Conservation (phyloP, 2,113 vertebrate species). For the Strigops habroptila region DNA sequence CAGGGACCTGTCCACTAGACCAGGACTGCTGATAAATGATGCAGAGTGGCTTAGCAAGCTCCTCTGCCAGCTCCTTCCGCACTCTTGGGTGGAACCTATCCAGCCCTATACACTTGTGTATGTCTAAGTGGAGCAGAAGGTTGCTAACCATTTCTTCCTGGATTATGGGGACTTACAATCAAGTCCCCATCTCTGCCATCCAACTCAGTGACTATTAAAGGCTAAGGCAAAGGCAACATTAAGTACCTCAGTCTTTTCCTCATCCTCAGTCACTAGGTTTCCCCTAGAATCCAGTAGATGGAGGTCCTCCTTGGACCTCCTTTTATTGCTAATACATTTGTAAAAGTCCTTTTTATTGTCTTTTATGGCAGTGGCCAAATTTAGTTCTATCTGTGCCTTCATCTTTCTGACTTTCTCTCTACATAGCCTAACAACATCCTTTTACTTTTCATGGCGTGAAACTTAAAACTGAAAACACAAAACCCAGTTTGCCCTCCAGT, state of each 20-base stretch:
- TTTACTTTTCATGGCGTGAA: not conserved
- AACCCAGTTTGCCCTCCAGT: not conserved
- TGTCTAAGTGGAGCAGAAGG: not conserved
- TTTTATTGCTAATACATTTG: not conserved
- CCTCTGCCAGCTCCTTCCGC: not conserved
- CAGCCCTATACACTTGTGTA: not conserved
- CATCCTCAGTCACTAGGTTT: not conserved
- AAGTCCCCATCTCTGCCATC: not conserved
- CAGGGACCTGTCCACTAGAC: not conserved
- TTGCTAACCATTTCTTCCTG: not conserved
- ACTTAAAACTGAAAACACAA: not conserved
- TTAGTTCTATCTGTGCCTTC: not conserved
- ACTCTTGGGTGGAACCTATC: not conserved
- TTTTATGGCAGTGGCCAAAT: not conserved
- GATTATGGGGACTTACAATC: not conserved
- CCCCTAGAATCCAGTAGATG: not conserved
- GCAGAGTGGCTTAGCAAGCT: not conserved
- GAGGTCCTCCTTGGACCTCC: not conserved
- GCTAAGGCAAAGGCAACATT: not conserved
- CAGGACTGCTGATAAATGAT: not conserved
- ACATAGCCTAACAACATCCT: not conserved
- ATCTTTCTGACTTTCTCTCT: not conserved
- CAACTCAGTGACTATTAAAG: not conserved
- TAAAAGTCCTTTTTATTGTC: not conserved
- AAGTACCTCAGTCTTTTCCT: not conserved